Conservation (phyloP, 2,797 vertebrate genomes). For the Siniperca obscura region DNA sequence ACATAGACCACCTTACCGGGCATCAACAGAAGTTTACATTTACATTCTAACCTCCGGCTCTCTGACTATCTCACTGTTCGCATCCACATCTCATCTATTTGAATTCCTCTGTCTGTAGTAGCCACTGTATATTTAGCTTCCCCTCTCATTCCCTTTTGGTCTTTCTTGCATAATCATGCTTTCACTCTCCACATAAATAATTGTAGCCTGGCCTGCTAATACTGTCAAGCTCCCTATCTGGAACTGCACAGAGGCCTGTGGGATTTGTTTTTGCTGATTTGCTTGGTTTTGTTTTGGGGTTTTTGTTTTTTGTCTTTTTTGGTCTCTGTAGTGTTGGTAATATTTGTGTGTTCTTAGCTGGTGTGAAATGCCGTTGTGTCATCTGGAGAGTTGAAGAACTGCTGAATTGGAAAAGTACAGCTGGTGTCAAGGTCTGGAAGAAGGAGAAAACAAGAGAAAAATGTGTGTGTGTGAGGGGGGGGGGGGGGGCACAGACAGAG, state of each 20-base stretch:
- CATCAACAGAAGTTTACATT: not conserved
- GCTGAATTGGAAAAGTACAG: conserved; percentile 74
- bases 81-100: conserved; percentile 56
- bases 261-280: conserved; percentile 61
- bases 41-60: not conserved
- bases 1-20: too few relatives aligned
- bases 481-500: not conserved
- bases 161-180: conserved; percentile 39
- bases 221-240: conserved; percentile 32
- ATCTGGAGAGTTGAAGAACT: conserved; percentile 66
- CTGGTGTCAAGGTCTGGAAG: conserved; percentile 66
- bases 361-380: conserved; percentile 45
- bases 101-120: conserved; percentile 44
- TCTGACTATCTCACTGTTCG: conserved; percentile 45
- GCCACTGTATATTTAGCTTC: conserved; percentile 53
- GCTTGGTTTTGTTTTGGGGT: conserved; percentile 29
- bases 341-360: conserved; percentile 54
- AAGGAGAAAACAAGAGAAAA: conserved; percentile 34
- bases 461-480: not conserved
- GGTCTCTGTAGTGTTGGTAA: conserved; percentile 18
- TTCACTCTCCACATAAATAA: conserved; percentile 45
- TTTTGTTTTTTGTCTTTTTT: not conserved
- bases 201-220: conserved; percentile 46
- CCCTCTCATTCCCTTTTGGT: conserved; percentile 20
- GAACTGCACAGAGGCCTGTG: conserved; percentile 18